A percentile compares a stretch with the other conserved stretches of the same genome.
These are phyloP conservation scores for Nycticebus coucang DNA, from an alignment of 2,113 vertebrate genomes.

Conservation along the genomic window DNA sequence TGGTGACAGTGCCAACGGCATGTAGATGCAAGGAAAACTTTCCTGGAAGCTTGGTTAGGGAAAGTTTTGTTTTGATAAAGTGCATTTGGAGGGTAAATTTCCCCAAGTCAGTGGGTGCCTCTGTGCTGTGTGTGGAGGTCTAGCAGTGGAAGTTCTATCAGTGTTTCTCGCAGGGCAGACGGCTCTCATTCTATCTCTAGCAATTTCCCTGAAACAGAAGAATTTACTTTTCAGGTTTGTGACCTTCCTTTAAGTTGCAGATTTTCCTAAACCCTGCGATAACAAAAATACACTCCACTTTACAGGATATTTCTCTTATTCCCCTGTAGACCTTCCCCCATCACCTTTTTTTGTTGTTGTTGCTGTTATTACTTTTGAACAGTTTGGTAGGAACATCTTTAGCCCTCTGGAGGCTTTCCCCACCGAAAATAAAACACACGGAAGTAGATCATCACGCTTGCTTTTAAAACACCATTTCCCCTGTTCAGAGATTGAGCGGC, in stretches of 20 bases:
- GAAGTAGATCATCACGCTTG: slow-evolving; percentile 68
- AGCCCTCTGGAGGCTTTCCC: slow-evolving; percentile 73
- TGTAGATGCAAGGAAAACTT: neutral
- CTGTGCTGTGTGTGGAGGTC: neutral
- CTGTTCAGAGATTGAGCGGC: slow-evolving; percentile 69
- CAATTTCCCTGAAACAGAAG: slow-evolving; percentile 82
- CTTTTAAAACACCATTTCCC: slow-evolving; percentile 74
- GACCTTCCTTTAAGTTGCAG: slow-evolving; percentile 83
- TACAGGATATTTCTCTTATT: slow-evolving; percentile 66
- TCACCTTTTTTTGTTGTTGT: neutral
- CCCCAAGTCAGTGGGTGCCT: neutral
- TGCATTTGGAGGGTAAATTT: neutral
- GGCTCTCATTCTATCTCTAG: slow-evolving; percentile 79
- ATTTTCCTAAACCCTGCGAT: slow-evolving; percentile 79
- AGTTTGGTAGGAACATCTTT: slow-evolving; percentile 67
- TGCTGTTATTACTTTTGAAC: neutral
- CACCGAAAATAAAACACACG: slow-evolving; percentile 75
- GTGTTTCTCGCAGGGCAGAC: slow-evolving; percentile 30
- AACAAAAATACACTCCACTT: slow-evolving; percentile 80
- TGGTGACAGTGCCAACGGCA: neutral
- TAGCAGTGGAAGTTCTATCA: neutral
- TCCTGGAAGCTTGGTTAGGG: neutral
- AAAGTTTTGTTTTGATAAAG: neutral
- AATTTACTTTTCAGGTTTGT: slow-evolving; percentile 85
- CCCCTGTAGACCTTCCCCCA: slow-evolving; percentile 43